Conservation (phyloP, 2,797 vertebrate genomes). For the Sebastes paucispinis region DNA sequence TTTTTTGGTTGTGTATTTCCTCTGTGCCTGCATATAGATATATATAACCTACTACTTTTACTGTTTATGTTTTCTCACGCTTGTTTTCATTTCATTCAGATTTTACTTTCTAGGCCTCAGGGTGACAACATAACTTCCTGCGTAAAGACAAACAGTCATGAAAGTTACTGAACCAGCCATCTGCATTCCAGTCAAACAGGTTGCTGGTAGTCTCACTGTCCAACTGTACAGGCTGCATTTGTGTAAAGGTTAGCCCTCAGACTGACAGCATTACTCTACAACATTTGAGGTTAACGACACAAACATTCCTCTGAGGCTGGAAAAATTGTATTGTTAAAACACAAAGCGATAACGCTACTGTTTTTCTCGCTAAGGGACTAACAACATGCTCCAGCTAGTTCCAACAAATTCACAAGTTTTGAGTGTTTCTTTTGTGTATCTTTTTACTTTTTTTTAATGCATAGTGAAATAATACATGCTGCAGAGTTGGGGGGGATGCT, state of each 20-base stretch:
- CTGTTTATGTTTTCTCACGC: neutral
- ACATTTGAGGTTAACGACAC: neutral
- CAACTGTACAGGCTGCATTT: neutral
- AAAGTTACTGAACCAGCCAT: neutral
- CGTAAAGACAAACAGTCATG: neutral
- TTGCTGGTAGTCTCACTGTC: constrained; percentile 13
- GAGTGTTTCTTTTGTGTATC: neutral
- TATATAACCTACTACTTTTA: neutral
- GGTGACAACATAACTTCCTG: neutral
- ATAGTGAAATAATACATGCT: too few species aligned
- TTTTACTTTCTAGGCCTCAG: neutral
- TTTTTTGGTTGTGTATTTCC: neutral
- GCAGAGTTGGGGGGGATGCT: too few species aligned
- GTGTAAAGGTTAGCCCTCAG: neutral
- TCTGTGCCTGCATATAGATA: neutral
- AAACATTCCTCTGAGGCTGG: neutral
- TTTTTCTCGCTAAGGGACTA: neutral
- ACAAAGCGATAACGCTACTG: neutral
- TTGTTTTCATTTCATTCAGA: neutral
- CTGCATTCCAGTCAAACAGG: constrained; percentile 64
- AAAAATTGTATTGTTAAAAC: neutral
- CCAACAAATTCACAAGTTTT: neutral
- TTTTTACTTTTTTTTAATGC: neutral
- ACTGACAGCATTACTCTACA: neutral
- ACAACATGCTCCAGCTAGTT: neutral